Base-by-base conservation (phyloP, 2,888 invertebrate species). In the Lasioglossum leucozonium region DNA sequence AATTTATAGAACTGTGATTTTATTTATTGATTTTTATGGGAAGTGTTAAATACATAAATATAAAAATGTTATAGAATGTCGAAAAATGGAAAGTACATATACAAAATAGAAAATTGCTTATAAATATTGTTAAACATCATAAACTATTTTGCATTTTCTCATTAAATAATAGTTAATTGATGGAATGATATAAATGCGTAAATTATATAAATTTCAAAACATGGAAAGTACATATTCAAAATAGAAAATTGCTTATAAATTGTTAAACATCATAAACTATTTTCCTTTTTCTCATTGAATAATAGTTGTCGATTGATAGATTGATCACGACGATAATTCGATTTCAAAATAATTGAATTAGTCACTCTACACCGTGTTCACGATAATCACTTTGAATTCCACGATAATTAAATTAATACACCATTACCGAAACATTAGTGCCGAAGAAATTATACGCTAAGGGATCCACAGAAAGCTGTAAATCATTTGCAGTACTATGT, bases 401-500 rank as follows among this genome's bases (percentile, higher is more conserved):
- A 34, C 65, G 65, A 65, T 65, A 65, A 65, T 65, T 65, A 34
- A 65, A 65, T 65, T 34, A 65, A 65, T 65, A 65, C 65, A 65
- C 22, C 18, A 34, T 65, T 18, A 34, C 34, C 8, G 10, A 18
- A 8, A 6, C 18, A 74, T 73, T 55, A 47, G 69, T 44, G 22
- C 18, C 0, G 22, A 16, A 16, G 47, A 22, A n/a, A 34, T 67
- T 37, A 67, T 22, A 40, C 67, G 22, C 67, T 4, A 22, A 72
- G 47, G 44, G 37, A 47, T 34, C 55, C 11, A 44, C 34, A 40
- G 40, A 11, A 26, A 42, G 37, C 44, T 55, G 44, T 84, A 84
- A 85, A 85, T 84, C 71, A 79, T 40, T 62, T 51, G n/a, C 16
- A 71, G 65, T 71, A 78, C 73, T 80, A 71, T 74, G 73, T 79